Evolutionary conservation across 2,888 invertebrate genomes (phyloP), one percentile per base, ranked within the genome.

Genomic region (Sarcophaga rosellei): DNA sequence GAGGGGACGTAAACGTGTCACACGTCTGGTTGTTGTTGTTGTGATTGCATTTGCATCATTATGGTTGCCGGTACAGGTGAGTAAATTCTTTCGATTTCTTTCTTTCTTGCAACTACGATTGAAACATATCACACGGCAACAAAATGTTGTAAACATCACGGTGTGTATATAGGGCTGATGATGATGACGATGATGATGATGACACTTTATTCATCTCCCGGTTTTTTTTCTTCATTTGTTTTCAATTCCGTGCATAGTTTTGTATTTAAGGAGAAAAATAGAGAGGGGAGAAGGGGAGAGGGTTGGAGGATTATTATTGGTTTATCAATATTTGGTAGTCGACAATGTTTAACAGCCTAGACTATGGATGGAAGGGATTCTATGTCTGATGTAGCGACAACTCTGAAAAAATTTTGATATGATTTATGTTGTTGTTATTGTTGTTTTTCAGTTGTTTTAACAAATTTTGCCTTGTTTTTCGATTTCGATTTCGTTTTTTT

Each of bases 41-140:
- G 97, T 98, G 8, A 96, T 97, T 63, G 97, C 97, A 75, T 99
- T 99, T 92, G 98, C 98, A 17, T 95, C 97, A n/a, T 97, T 98
- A 94, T 98, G 98, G 98, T 95, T 97, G 90, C 98, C 98, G 10
- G 96, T 98, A 90, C 98, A 98, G 95, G 96, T 98, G 89, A 94
- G 90, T 79, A 47, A 44, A 12, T 17, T 53, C 12, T 47, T 53
- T 15, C 17, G 17, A 15, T 53, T 53, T 53, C 10, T 53, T 53
- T 53, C 10, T 53, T 53, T 53, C 53, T 35, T 35, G 0, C 35
- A 35, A 10, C 35, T 35, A 35, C 35, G 35, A 35, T 10, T 35
- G 35, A 35, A 35, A 35, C 35, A 35, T 35, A 10, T 35, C 35
- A 10, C 35, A 35, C 35, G 1, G 35, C 35, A 35, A 35, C 35